phyloP scores from a whole-genome alignment of 1,140 invertebrate genomes.

The Pteromalus puparum region DNA sequence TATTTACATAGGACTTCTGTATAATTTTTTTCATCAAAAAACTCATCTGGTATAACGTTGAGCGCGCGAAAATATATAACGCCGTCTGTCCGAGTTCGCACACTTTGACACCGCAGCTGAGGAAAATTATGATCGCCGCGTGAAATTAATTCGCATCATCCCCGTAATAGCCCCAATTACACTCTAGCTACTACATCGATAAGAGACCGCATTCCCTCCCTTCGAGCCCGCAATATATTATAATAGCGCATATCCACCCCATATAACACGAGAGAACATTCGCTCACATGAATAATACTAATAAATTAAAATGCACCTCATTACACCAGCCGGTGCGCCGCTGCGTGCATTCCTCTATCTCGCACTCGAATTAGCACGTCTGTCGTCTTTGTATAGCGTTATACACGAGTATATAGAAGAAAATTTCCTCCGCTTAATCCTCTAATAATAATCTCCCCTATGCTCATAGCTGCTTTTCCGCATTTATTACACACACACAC shows the following conservation, averaged over 20 bases:
- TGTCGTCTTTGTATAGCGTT: background rate
- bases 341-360: background rate
- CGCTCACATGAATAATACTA: background rate
- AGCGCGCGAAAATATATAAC: background rate
- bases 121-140: background rate
- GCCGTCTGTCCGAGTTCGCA: background rate
- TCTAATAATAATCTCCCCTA: constrained; percentile 9
- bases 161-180: background rate
- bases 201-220: background rate
- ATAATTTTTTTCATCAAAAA: no score
- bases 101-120: background rate
- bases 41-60: no score
- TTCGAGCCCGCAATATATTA: background rate
- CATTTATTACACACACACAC: background rate
- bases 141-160: background rate
- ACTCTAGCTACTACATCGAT: background rate
- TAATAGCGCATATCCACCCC: background rate
- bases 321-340: background rate
- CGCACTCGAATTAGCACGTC: background rate
- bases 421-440: background rate
- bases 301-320: constrained; percentile 16
- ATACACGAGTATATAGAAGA: background rate
- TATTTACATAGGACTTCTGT: no score
- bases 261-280: background rate
- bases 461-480: constrained; percentile 2